Conservation (phyloP, 1,140 invertebrate species). For the Diachasma alloeum region DNA sequence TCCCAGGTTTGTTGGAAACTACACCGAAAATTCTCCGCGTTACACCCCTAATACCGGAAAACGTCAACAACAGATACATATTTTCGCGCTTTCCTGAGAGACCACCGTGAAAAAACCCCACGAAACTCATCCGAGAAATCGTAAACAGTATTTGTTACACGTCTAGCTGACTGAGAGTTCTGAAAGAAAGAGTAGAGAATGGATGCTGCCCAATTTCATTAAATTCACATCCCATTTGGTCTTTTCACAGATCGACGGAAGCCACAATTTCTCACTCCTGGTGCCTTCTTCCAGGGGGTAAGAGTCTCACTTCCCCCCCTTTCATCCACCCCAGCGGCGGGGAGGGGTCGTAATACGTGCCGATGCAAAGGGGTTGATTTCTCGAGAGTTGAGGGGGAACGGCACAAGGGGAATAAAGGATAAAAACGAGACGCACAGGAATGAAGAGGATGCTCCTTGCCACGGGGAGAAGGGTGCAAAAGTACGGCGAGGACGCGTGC, state of each 20-base stretch:
- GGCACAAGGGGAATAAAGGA: not conserved
- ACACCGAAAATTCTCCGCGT: not conserved
- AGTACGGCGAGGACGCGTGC: slow-evolving; percentile 16
- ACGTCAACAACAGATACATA: slow-evolving; percentile 13
- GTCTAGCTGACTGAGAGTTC: not conserved
- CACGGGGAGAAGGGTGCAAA: not conserved
- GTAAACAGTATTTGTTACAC: slow-evolving; percentile 4
- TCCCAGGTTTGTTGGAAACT: not conserved
- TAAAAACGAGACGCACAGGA: not conserved
- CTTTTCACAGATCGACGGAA: slow-evolving; percentile 26
- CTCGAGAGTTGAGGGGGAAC: not conserved
- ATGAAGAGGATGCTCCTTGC: slow-evolving; percentile 5
- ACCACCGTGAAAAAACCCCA: not conserved
- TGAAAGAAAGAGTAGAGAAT: not conserved
- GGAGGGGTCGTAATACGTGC: slow-evolving; percentile 1
- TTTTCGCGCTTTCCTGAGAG: not conserved
- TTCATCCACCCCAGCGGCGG: not conserved
- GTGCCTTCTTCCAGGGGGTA: slow-evolving; percentile 3
- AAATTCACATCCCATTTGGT: slow-evolving; percentile 28
- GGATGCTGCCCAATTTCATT: slow-evolving; percentile 18
- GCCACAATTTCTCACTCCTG: slow-evolving; percentile 28
- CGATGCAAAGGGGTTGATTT: slow-evolving; percentile 24
- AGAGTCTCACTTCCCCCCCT: slow-evolving; percentile 1
- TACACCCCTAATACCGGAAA: not conserved
- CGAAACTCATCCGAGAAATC: not conserved